Conservation (phyloP, 2,888 invertebrate species). For the Drosophila antonietae region DNA sequence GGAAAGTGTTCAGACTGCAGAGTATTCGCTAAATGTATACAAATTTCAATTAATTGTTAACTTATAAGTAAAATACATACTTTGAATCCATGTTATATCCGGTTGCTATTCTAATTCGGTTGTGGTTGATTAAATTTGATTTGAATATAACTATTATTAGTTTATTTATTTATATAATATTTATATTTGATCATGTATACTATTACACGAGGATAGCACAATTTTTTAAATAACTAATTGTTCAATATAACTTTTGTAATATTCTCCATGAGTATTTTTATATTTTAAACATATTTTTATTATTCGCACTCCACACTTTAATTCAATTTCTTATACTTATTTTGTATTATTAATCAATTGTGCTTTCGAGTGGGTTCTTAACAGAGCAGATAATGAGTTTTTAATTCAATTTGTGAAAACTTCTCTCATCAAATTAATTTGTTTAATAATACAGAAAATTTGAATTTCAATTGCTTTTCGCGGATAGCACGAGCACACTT, state of each 20-base stretch:
- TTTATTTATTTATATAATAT: neutral
- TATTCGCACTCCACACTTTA: neutral
- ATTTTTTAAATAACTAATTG: too few species aligned
- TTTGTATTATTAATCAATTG: neutral
- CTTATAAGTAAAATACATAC: constrained; percentile 24
- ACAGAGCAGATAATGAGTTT: constrained; percentile 14
- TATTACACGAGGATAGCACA: too few species aligned
- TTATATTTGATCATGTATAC: neutral
- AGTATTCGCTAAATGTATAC: neutral
- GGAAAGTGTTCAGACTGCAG: neutral
- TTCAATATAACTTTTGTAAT: neutral
- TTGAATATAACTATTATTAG: too few species aligned
- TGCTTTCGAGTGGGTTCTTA: neutral
- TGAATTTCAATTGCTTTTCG: constrained; percentile 18
- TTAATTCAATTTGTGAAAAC: constrained; percentile 24
- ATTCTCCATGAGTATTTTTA: neutral
- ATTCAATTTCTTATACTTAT: neutral
- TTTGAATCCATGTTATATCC: constrained; percentile 4
- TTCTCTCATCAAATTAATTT: constrained; percentile 4
- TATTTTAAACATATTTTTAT: neutral
- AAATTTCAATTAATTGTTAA: neutral
- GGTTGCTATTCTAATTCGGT: too few species aligned
- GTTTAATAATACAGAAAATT: constrained; percentile 37
- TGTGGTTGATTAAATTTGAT: neutral
- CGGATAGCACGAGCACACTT: constrained; percentile 14